These are phyloP conservation scores for Zaprionus taronus DNA, from an alignment of 1,140 invertebrate species.

Conservation along the genomic window DNA sequence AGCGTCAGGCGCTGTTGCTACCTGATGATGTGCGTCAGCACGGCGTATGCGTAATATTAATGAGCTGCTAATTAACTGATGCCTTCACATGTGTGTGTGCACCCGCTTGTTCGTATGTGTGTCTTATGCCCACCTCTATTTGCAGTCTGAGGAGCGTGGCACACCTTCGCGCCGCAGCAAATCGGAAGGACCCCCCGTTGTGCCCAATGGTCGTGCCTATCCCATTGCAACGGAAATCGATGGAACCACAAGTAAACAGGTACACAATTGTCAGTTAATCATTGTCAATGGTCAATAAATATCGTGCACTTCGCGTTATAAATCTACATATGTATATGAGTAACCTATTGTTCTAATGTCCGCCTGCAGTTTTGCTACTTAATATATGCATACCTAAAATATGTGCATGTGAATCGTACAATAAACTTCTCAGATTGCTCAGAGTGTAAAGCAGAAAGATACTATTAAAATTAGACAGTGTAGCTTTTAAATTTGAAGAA, in stretches of 20 bases:
- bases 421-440: neutral
- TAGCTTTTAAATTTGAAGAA: no score
- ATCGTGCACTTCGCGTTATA: constrained; percentile 11
- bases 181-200: constrained; percentile 88
- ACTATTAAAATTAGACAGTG: no score
- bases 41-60: constrained; percentile 73
- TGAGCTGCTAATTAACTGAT: constrained; percentile 74
- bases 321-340: constrained; percentile 25
- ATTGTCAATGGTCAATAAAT: constrained; percentile 29
- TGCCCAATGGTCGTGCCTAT: constrained; percentile 85
- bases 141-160: constrained; percentile 86
- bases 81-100: constrained; percentile 5
- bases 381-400: neutral
- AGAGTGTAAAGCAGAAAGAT: neutral
- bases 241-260: constrained; percentile 81
- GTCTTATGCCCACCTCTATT: constrained; percentile 44
- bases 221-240: constrained; percentile 84
- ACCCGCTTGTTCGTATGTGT: constrained; percentile 11
- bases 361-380: constrained; percentile 21
- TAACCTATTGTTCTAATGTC: constrained; percentile 13
- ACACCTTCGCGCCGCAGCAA: constrained; percentile 88
- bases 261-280: constrained; percentile 70
- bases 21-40: constrained; percentile 65
- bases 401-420: constrained; percentile 10
- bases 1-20: constrained; percentile 19